Base-by-base conservation (phyloP, 2,888 invertebrate genomes). In the Netelia melanura region DNA sequence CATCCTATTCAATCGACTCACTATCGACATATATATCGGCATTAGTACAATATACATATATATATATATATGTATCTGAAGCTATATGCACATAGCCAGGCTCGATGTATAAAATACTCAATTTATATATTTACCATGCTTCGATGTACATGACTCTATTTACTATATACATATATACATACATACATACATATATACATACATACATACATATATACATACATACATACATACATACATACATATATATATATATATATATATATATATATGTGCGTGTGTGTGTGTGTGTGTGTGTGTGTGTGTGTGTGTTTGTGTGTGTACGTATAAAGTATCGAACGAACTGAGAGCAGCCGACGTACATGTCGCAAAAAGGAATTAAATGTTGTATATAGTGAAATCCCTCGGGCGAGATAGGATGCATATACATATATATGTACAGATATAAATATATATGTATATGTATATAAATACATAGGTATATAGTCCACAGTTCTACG, bases 1-100 rank as follows among this genome's bases (percentile, higher is more conserved):
- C 87, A 86, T 86, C 84, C 89, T 83, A 88, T 88, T 90, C 87
- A 88, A 89, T 88, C 85, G 89, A 88, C 86, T 87, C 83, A 61
- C 78, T 84, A 86, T 86, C 84, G 78, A 74, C 72, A 68, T 67
- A 82, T 61, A 44, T 62, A 58, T 58, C 44, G 72, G 21, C 30
- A 81, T 54, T 56, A 44, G 17, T 44, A 75, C 30, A 70, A 1
- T 30, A 30, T 30, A 30, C 30, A 17, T 17, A 17, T 17, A 17
- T 17, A 17, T 17, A 68, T 17, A 30, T 30, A 52, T 30, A 75
- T 75, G 38, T 75, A 64, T 48, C 11, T 8, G 11, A 30, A 0
- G n/a, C 44, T 30, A 64, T 83, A 64, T 71, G 76, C 68, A 64
- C 54, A 65, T 70, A 30, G 72, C 71, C 58, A 62, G 70, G 62